Evolutionary conservation across 2,797 vertebrate genomes (phyloP).

Genomic region (Dicrostonyx torquatus): DNA sequence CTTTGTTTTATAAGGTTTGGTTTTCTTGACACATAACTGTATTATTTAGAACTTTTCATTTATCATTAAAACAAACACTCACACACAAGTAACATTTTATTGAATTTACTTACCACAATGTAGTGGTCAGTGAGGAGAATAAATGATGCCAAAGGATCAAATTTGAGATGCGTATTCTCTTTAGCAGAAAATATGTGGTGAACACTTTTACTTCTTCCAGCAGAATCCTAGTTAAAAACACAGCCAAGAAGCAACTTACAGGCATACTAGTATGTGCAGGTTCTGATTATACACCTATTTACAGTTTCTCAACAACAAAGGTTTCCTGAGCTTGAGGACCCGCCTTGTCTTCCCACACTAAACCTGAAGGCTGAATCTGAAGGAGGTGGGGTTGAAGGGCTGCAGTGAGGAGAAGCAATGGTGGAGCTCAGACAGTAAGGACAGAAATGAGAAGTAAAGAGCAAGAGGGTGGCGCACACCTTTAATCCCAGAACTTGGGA

Average conservation of each 20-base stretch:
- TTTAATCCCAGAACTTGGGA: not conserved
- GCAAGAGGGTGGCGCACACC: not conserved
- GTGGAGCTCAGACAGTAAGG: not conserved
- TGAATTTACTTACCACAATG: conserved; percentile 88
- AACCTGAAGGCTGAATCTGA: not conserved
- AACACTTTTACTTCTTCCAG: conserved; percentile 87
- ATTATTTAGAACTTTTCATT: conserved; percentile 45
- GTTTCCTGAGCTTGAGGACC: conserved; percentile 64
- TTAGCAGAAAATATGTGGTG: conserved; percentile 93
- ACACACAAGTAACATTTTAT: not conserved
- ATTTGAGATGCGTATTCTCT: conserved; percentile 89
- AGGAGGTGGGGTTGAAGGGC: not conserved
- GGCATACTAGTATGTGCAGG: not conserved
- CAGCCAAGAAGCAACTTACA: conserved; percentile 54
- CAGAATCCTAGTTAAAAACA: conserved; percentile 89
- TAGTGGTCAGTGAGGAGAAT: conserved; percentile 95
- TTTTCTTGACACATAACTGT: conserved; percentile 42
- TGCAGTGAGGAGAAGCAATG: not conserved
- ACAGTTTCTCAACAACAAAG: conserved; percentile 65
- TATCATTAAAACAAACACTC: conserved; percentile 34
- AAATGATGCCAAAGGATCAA: conserved; percentile 92
- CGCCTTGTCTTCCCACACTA: not conserved
- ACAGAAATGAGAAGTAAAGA: not conserved
- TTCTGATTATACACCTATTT: not conserved
- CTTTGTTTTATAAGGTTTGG: conserved; percentile 26